These are phyloP conservation scores for Coracopsis vasa DNA, from an alignment of 2,113 vertebrate species.

Conservation along the genomic window DNA sequence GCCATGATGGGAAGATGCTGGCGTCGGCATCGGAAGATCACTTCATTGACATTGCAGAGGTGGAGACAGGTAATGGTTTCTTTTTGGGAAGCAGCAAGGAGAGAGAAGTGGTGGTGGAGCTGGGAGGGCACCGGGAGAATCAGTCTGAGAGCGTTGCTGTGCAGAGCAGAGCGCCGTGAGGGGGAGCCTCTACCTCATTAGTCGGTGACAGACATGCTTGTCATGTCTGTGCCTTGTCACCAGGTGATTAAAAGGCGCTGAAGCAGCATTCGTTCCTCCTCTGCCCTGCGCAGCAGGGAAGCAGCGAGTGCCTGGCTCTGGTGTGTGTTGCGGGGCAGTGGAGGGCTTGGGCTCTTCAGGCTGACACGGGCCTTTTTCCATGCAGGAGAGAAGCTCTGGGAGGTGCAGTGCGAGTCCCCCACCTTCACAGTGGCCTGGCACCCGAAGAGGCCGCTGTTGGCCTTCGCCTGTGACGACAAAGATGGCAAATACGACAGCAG, in stretches of 20 bases:
- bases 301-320: background rate
- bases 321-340: accelerated
- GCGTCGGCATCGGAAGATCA: slow-evolving; percentile 96
- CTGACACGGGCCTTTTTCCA: background rate
- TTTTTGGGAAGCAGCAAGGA: background rate
- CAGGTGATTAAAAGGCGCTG: background rate
- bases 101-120: background rate
- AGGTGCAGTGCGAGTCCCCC: slow-evolving; percentile 98
- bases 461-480: slow-evolving; percentile 97
- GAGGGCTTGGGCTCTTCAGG: background rate
- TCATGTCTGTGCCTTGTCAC: slow-evolving; percentile 5
- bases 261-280: background rate
- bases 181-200: slow-evolving; percentile 30
- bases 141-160: background rate
- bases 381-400: slow-evolving; percentile 97
- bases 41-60: slow-evolving; percentile 97
- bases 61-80: slow-evolving; percentile 87
- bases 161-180: background rate
- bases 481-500: slow-evolving; percentile 98
- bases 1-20: slow-evolving; percentile 97
- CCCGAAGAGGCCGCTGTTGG: slow-evolving; percentile 91
- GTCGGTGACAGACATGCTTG: background rate
- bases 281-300: background rate
- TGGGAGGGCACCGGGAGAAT: background rate
- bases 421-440: slow-evolving; percentile 99